A percentile compares a stretch with the other conserved stretches of the same genome.
These are phyloP conservation scores for Drosophila mimica DNA, from an alignment of 2,888 invertebrate species.

Conservation along the genomic window DNA sequence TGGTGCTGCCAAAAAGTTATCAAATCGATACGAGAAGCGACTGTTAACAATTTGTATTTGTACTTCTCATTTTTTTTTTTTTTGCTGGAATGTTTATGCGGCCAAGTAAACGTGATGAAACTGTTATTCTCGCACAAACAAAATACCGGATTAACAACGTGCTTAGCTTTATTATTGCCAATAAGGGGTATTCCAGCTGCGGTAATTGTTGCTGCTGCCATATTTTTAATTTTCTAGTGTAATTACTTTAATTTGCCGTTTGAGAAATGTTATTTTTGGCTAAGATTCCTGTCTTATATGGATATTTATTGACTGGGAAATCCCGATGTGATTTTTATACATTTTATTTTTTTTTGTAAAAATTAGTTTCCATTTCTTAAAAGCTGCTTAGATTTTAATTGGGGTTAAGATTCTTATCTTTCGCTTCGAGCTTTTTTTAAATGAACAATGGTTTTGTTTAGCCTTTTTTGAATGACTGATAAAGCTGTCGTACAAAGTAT, in stretches of 20 bases:
- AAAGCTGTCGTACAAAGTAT: conserved; percentile 4
- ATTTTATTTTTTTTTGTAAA: neutral
- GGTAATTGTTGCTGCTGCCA: conserved; percentile 12
- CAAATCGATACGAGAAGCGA: conserved; percentile 63
- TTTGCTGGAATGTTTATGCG: conserved; percentile 46
- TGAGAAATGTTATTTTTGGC: neutral
- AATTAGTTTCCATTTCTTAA: neutral
- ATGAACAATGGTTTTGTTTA: neutral
- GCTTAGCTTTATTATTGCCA: neutral
- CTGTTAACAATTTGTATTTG: conserved; percentile 36
- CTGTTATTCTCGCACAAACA: conserved; percentile 7
- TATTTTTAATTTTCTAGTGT: neutral
- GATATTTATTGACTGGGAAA: neutral
- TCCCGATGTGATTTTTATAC: neutral
- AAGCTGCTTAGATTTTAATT: neutral
- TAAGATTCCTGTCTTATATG: neutral
- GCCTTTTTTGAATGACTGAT: conserved; percentile 17
- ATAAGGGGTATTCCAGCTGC: conserved; percentile 7
- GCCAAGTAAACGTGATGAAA: conserved; percentile 38
- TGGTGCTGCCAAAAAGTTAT: conserved; percentile 53
- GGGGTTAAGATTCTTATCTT: neutral
- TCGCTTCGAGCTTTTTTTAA: neutral
- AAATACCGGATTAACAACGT: conserved; percentile 32
- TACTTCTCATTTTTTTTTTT: conserved; percentile 25
- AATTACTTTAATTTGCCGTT: conserved; percentile 5